Evolutionary conservation across 2,888 invertebrate genomes (phyloP), one percentile per base, ranked within the genome.

Genomic region (Athripsodes cinereus): DNA sequence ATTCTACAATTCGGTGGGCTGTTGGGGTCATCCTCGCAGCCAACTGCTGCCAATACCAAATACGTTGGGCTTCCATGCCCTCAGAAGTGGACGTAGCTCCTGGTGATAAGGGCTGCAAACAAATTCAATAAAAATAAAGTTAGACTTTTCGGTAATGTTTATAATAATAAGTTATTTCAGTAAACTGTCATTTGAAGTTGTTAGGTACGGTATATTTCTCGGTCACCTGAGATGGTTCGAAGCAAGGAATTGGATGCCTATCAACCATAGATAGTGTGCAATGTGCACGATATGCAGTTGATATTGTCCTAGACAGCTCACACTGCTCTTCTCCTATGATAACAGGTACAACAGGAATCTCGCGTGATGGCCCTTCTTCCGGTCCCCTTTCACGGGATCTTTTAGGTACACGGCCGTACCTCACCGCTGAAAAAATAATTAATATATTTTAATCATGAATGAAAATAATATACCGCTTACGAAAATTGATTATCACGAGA

Each of bases 381-480:
- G 77, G 75, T 69, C 83, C 86, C 64, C 87, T 82, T 73, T 94
- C 95, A 67, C 94, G 84, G 60, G 93, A 87, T 67, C 95, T 82
- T 76, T 96, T 97, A 64, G 97, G 96, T 67, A 96, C 96, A 65
- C 96, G 85, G 66, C 97, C 96, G 82, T 97, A 97, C 71, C 96
- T 83, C 64, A 96, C 96, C 70, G 96, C 95, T 95, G 79, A 48
- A 40, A 40, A 8, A 11, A 31, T 11, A 31, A 31, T 31, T 8
- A 31, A 31, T n/a, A n/a, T n/a, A n/a, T n/a, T n/a, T n/a, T n/a
- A n/a, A n/a, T n/a, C n/a, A n/a, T n/a, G n/a, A n/a, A 31, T 31
- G 11, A 31, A 31, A 31, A 6, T 11, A 31, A 31, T 26, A 26
- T 26, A 26, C 26, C 26, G 10, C 26, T 26, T 26, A 10, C 26